phyloP scores from a whole-genome alignment of 2,113 vertebrate genomes.

The Hyperopisus bebe region DNA sequence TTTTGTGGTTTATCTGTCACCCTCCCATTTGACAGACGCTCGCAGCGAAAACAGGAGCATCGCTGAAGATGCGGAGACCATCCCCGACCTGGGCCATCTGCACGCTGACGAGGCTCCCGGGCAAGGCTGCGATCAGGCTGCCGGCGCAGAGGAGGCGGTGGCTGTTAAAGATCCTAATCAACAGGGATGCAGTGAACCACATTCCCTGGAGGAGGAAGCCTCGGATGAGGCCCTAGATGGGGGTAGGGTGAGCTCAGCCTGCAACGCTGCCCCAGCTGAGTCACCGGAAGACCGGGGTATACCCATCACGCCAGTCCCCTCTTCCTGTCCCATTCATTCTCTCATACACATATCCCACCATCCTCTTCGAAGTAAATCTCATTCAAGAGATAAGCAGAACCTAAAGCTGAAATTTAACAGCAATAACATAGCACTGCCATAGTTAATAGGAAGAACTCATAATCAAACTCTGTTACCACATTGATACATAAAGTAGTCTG shows the following conservation, averaged over 20 bases:
- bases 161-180: neutral
- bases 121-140: too few relatives aligned
- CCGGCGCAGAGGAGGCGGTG: too few relatives aligned
- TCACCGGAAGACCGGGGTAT: neutral
- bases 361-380: neutral
- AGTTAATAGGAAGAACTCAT: neutral
- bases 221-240: neutral
- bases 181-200: neutral
- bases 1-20: constrained; percentile 5
- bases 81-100: constrained; percentile 45
- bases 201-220: neutral
- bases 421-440: neutral
- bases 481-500: neutral
- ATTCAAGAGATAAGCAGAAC: neutral
- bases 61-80: constrained; percentile 50
- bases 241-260: neutral
- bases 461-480: neutral
- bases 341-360: neutral
- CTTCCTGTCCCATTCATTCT: neutral
- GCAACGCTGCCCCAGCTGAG: neutral
- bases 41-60: constrained; percentile 46
- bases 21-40: constrained; percentile 34
- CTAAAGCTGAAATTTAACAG: neutral
- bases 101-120: neutral
- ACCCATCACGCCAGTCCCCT: neutral